Evolutionary conservation across 2,113 vertebrate species (phyloP), one percentile per base, ranked within the genome.

Genomic region (Ptychochromis oligacanthus): DNA sequence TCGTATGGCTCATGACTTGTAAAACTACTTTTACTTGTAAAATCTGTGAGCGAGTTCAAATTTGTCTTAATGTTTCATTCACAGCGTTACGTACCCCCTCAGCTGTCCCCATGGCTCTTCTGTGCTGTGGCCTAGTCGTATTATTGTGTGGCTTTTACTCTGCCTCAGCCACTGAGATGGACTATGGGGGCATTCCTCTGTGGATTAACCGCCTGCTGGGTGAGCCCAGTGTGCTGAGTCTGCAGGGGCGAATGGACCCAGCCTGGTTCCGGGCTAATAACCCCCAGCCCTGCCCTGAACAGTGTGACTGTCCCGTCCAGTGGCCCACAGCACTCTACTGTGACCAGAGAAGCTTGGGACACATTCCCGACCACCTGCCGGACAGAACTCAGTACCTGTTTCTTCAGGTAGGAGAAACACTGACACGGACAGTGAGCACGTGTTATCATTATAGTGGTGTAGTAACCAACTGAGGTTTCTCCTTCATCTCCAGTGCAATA

Each of bases 291-390:
- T 96, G 96, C 82, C 95, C 94, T 1, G 26, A 72, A 4, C 87
- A 93, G 67, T 96, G 96, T 17, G 94, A 95, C 74, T 96, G 95
- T 77, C 95, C 95, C n/a, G 92, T 95, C 75, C 95, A 96, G 56
- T 96, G 96, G 95, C 94, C 95, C 72, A 95, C 94, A 0, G 94
- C 95, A 0, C 55, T 96, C n/a, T 96, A 96, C 81, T 96, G 95
- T 49, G 95, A 96, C 87, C 86, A 94, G 79, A 91, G 93, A 79
- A 87, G 72, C 9, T 88, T 95, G 81, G 46, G 15, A 7, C 28
- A 87, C 20, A 24, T 93, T 22, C 94, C 95, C 1, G 54, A 83
- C 17, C 7, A 1, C 36, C 92, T 96, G 83, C 94, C 95, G 0
- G 26, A 79, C 49, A 85, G 75, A 81, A 94, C 92, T 10, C 89